phyloP scores from a whole-genome alignment of 1,140 invertebrate genomes.

The Saxidomus purpurata region DNA sequence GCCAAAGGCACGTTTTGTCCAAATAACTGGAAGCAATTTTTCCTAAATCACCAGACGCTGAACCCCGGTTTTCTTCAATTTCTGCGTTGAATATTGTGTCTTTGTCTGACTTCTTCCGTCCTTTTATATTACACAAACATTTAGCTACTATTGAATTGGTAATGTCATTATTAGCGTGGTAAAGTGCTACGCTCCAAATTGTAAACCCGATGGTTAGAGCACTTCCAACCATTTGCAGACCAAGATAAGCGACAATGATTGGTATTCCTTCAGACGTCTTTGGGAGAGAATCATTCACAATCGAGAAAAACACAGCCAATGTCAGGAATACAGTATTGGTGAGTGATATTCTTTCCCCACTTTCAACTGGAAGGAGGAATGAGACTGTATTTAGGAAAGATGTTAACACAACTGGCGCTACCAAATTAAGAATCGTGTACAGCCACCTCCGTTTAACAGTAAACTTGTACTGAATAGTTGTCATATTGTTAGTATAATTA shows the following conservation, averaged over 20 bases:
- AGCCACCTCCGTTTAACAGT: not conserved
- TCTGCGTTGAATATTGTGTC: not conserved
- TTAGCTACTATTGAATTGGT: not conserved
- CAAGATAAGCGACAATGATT: constrained; percentile 9
- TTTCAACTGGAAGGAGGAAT: constrained; percentile 16
- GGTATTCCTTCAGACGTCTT: constrained; percentile 14
- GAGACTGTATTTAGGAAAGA: not conserved
- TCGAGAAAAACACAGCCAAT: constrained; percentile 29
- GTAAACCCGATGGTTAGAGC: not conserved
- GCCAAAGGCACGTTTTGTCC: not conserved
- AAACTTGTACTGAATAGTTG: not conserved
- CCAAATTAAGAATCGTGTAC: not conserved
- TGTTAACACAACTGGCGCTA: not conserved
- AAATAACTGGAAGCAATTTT: not conserved
- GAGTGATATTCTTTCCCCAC: constrained; percentile 12
- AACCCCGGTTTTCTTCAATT: not conserved
- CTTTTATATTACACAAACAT: not conserved
- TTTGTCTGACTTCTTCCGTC: not conserved
- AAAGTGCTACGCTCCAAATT: not conserved
- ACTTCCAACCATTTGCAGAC: constrained; percentile 14
- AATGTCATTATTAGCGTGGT: not conserved
- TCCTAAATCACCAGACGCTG: not conserved
- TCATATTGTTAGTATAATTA: not conserved
- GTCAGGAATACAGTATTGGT: constrained; percentile 23
- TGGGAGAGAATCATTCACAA: constrained; percentile 2